These are phyloP conservation scores for Drosophila trapezifrons DNA, from an alignment of 1,140 invertebrate genomes.

Conservation along the genomic window DNA sequence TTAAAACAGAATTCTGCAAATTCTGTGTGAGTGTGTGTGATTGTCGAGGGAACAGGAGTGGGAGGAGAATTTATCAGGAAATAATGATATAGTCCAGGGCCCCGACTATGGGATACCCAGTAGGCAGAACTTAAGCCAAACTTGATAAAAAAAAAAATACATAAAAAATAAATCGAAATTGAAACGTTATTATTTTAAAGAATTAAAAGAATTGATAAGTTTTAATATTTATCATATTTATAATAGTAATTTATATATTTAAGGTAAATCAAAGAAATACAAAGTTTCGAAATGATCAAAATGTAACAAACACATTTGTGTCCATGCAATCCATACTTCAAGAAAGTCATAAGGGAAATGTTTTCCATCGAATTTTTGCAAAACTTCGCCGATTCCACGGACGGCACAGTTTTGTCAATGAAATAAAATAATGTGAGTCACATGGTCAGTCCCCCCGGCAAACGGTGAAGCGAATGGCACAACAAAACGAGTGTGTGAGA, in stretches of 20 bases:
- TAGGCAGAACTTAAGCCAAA: too few species aligned
- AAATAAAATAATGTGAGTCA: conserved; percentile 51
- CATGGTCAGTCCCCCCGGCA: conserved; percentile 22
- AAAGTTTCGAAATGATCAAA: too few species aligned
- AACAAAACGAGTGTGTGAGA: conserved; percentile 56
- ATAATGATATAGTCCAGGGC: background rate
- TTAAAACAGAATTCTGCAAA: conserved; percentile 49
- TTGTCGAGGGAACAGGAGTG: background rate
- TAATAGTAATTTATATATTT: background rate
- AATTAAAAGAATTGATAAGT: background rate
- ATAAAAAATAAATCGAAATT: background rate
- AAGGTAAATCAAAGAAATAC: too few species aligned
- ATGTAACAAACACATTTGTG: too few species aligned
- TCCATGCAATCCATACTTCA: background rate
- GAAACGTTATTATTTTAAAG: background rate
- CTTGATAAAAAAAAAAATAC: too few species aligned
- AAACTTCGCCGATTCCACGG: conserved; percentile 6
- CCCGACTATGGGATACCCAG: background rate
- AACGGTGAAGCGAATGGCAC: conserved; percentile 23
- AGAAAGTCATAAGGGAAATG: conserved; percentile 1
- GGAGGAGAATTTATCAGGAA: conserved; percentile 14
- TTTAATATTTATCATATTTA: background rate
- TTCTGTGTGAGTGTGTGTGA: conserved; percentile 8
- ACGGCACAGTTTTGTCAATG: conserved; percentile 45
- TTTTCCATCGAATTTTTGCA: conserved; percentile 17